Conservation (phyloP, 2,113 vertebrate species). For the Mystacornis crossleyi region DNA sequence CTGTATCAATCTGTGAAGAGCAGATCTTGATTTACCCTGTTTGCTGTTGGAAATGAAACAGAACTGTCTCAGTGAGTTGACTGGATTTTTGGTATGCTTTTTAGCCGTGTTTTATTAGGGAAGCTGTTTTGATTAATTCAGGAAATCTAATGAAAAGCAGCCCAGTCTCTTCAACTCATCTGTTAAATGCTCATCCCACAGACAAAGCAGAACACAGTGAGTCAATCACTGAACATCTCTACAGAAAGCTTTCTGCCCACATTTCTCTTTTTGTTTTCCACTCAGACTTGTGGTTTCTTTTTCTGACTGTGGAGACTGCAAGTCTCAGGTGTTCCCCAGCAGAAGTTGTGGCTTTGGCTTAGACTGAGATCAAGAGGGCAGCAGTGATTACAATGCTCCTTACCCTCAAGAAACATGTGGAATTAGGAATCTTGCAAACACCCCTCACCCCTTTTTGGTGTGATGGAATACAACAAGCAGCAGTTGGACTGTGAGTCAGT, state of each 20-base stretch:
- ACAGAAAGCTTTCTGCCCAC: background rate
- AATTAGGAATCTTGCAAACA: conserved; percentile 19
- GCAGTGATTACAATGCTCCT: background rate
- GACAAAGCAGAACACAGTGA: background rate
- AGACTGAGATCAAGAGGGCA: conserved; percentile 9
- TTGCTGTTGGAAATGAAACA: background rate
- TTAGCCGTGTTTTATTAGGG: background rate
- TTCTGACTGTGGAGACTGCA: background rate
- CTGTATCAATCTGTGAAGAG: conserved; percentile 30
- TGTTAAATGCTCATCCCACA: background rate
- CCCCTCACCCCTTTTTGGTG: background rate
- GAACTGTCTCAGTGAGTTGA: background rate
- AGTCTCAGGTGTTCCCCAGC: background rate
- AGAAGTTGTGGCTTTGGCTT: conserved; percentile 31
- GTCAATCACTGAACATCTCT: background rate
- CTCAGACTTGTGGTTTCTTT: conserved; percentile 13
- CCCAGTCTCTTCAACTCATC: background rate
- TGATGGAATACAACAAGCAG: background rate
- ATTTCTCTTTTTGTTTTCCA: background rate
- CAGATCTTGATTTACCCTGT: background rate
- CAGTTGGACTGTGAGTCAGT: background rate
- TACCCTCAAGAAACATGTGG: background rate
- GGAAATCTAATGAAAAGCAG: background rate
- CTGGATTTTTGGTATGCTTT: background rate
- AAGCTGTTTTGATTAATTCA: background rate